A percentile compares a stretch with the other conserved stretches of the same genome.
phyloP scores from a whole-genome alignment of 2,888 invertebrate species.

The Lomographa bimaculata region DNA sequence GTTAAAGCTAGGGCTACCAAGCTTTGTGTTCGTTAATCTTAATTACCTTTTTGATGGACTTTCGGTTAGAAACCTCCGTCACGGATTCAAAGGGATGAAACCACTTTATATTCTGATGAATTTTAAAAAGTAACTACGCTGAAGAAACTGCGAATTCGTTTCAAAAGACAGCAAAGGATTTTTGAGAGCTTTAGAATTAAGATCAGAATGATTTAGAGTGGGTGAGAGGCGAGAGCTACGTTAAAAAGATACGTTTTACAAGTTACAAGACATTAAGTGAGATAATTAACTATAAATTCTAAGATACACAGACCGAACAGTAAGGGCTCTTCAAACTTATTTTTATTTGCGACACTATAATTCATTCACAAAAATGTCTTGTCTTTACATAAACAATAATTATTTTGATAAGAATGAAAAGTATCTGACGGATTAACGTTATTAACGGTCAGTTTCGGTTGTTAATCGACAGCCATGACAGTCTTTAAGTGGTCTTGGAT shows the following conservation, averaged over 20 bases:
- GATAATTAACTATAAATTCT: conserved; percentile 47
- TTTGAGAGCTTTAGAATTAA: conserved; percentile 24
- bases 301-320: conserved; percentile 24
- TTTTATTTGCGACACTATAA: too few relatives aligned
- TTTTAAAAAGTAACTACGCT: conserved; percentile 42
- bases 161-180: conserved; percentile 6
- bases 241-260: conserved; percentile 15
- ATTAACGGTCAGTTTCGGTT: too few relatives aligned
- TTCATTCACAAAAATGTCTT: too few relatives aligned
- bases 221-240: conserved; percentile 17
- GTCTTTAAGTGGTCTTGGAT: too few relatives aligned
- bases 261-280: conserved; percentile 35
- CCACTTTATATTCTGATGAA: conserved; percentile 52
- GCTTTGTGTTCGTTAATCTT: conserved; percentile 63
- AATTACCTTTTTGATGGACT: conserved; percentile 65
- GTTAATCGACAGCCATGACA: too few relatives aligned
- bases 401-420: too few relatives aligned
- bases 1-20: conserved; percentile 35
- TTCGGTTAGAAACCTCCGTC: conserved; percentile 45
- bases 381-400: too few relatives aligned
- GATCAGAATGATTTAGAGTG: conserved; percentile 16
- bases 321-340: conserved; percentile 2
- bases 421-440: too few relatives aligned
- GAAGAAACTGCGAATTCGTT: conserved; percentile 19
- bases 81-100: conserved; percentile 46